Base-by-base conservation (phyloP, 2,113 vertebrate species). In the Rhegmatorhina hoffmannsi region DNA sequence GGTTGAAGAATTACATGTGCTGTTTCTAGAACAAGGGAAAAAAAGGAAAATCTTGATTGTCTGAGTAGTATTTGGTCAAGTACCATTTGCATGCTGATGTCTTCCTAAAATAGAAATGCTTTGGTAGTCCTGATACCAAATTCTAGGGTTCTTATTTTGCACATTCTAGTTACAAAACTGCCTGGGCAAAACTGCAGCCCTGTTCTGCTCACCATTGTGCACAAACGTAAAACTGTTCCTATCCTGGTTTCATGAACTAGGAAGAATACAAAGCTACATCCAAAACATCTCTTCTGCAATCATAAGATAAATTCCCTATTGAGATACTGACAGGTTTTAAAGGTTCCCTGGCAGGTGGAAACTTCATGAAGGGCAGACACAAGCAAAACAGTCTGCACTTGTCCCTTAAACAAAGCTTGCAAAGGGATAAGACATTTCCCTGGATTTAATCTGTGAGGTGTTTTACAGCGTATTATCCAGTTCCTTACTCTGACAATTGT, bases 1-100 rank as follows among this genome's bases (percentile, higher is more conserved):
- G 11, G 98, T 96, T 20, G 98, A 69, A 16, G 98, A 98, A 92
- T 96, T 98, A 26, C 97, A 90, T 0, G 97, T 98, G 91, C 95
- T 97, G 91, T 97, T 98, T 93, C 98, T 99, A 89, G 72, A 94
- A 87, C 17, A 74, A 86, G n/a, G 59, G 25, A 50, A 13, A 60
- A 91, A 38, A 62, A 89, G n/a, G 55, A 93, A 96, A 91, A 13
- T 36, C 5, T 58, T 92, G 17, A 93, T 67, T 93, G 33, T 52
- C 34, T 40, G 34, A 33, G 52, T 13, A 87, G 52, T 34, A 26
- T 19, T 31, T 19, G 28, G 50, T 84, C 25, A 59, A 50, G 77
- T 38, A 23, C 4, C 2, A 20, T 29, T 25, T 44, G 24, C 52
- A 79, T 47, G 25, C n/a, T 60, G 34, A 66, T 28, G 24, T 15